phyloP scores from a whole-genome alignment of 2,797 vertebrate genomes.

The Anguilla megastoma region DNA sequence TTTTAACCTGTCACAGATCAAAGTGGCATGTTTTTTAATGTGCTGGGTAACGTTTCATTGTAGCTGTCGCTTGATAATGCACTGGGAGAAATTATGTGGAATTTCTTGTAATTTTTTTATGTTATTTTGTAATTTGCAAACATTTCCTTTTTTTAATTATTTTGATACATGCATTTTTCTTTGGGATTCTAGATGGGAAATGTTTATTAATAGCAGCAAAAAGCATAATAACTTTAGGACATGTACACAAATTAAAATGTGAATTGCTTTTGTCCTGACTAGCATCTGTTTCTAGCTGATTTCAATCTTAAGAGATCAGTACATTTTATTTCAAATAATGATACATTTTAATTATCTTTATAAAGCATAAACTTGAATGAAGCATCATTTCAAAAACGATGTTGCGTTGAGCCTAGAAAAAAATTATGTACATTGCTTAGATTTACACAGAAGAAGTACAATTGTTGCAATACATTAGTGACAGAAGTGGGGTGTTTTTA shows the following conservation, averaged over 20 bases:
- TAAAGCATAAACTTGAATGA: neutral
- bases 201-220: neutral
- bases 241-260: too few relatives aligned
- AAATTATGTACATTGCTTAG: neutral
- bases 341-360: neutral
- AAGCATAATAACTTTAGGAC: neutral
- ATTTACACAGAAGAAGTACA: neutral
- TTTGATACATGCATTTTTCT: neutral
- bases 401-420: neutral
- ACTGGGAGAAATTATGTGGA: constrained; percentile 32
- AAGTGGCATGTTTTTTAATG: neutral
- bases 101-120: neutral
- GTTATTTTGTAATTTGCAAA: neutral
- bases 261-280: too few relatives aligned
- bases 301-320: too few relatives aligned
- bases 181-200: neutral
- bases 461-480: neutral
- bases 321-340: too few relatives aligned
- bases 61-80: neutral
- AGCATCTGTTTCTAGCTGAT: too few relatives aligned
- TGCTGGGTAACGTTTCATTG: neutral
- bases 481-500: neutral
- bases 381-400: neutral
- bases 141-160: neutral
- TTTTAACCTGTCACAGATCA: neutral